Evolutionary conservation across 2,888 invertebrate genomes (phyloP).

Genomic region (Eumacrocentrus americanus): DNA sequence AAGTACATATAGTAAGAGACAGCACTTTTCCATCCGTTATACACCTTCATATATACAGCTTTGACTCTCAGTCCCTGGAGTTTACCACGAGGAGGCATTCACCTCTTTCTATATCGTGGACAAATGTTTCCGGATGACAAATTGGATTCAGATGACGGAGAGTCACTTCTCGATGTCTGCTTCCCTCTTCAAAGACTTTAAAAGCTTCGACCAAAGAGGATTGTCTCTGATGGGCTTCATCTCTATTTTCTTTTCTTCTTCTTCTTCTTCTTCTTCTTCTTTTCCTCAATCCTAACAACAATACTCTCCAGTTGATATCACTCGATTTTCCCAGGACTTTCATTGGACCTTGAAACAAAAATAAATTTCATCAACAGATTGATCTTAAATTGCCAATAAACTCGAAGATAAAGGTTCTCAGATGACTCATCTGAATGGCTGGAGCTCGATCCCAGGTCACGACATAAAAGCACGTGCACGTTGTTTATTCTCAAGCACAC

Average conservation of each 20-base stretch:
- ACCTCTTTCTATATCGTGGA: not conserved
- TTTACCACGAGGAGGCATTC: not conserved
- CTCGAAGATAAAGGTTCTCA: not conserved
- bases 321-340: not conserved
- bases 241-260: not conserved
- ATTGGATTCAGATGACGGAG: not conserved
- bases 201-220: slow-evolving; percentile 1
- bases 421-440: slow-evolving; percentile 8
- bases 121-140: slow-evolving; percentile 1
- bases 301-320: not conserved
- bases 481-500: not conserved
- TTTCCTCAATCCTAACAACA: not conserved
- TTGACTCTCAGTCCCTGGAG: not conserved
- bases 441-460: slow-evolving; percentile 9
- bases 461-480: not conserved
- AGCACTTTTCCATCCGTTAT: slow-evolving; percentile 3
- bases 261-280: not conserved
- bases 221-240: not conserved
- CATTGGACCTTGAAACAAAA: slow-evolving; percentile 6
- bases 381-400: slow-evolving; percentile 10
- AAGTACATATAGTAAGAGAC: not conserved
- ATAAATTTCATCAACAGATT: not conserved
- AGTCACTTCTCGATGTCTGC: not conserved
- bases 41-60: not conserved
- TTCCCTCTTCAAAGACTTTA: not conserved